Conservation (phyloP, 2,888 invertebrate genomes). For the Harpalus rufipes region DNA sequence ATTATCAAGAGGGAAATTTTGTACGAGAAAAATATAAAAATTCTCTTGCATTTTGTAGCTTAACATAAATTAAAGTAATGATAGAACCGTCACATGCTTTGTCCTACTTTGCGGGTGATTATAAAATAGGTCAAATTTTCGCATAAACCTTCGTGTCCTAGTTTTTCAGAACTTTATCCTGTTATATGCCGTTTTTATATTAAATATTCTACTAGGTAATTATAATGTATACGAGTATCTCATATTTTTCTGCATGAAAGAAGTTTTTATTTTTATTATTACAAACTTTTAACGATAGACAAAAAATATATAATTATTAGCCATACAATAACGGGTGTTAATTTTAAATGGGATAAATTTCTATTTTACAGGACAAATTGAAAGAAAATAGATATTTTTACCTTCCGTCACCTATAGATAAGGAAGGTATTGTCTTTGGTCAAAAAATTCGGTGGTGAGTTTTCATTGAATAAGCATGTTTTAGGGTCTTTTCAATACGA, state of each 20-base stretch:
- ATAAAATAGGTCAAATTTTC: slow-evolving; percentile 37
- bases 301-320: too few species aligned
- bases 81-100: slow-evolving; percentile 1
- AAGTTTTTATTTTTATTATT: slow-evolving; percentile 4
- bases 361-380: too few species aligned
- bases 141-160: slow-evolving; percentile 11
- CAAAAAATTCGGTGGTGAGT: too few species aligned
- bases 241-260: background rate
- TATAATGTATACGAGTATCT: background rate
- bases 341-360: too few species aligned
- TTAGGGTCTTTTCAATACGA: too few species aligned
- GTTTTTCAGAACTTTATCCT: background rate
- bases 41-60: background rate
- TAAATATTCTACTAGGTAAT: background rate
- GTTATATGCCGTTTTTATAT: background rate
- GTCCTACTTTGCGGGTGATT: background rate
- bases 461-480: too few species aligned
- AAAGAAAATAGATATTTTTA: too few species aligned
- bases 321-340: too few species aligned
- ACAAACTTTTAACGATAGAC: background rate
- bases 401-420: too few species aligned
- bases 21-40: background rate
- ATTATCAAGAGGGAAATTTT: background rate
- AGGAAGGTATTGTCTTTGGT: too few species aligned
- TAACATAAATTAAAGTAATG: background rate